Conservation (phyloP, 2,888 invertebrate species). For the Apamea sordens region DNA sequence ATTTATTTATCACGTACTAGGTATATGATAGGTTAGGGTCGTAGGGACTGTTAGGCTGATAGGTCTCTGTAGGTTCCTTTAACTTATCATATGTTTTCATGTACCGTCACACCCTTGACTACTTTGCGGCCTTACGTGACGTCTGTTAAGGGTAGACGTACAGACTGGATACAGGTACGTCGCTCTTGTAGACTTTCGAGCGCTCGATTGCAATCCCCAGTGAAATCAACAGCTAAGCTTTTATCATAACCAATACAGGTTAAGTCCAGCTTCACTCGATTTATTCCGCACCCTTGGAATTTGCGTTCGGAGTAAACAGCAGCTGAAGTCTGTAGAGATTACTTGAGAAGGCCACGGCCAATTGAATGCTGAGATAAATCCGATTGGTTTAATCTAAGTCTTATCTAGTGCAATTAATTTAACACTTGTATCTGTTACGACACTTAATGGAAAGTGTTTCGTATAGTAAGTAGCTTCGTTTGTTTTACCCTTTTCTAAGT, state of each 20-base stretch:
- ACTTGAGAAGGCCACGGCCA: neutral
- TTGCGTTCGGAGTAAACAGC: constrained; percentile 13
- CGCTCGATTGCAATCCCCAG: neutral
- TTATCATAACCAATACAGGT: constrained; percentile 17
- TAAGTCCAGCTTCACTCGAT: neutral
- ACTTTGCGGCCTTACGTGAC: too few relatives aligned
- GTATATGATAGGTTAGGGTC: too few relatives aligned
- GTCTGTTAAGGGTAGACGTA: too few relatives aligned
- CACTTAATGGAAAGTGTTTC: neutral
- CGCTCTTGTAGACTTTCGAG: neutral
- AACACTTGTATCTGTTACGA: neutral
- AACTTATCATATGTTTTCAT: too few relatives aligned
- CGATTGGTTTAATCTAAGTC: neutral
- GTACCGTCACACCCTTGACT: too few relatives aligned
- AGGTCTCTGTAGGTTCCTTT: too few relatives aligned
- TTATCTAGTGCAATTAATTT: neutral
- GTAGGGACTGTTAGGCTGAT: too few relatives aligned
- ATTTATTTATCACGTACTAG: too few relatives aligned
- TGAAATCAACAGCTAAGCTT: constrained; percentile 8
- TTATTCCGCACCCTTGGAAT: constrained; percentile 17
- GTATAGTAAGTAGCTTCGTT: neutral
- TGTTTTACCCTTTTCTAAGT: neutral
- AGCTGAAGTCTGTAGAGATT: constrained; percentile 1
- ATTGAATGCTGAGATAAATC: neutral
- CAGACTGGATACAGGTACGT: neutral